Evolutionary conservation across 2,888 invertebrate genomes (phyloP), one percentile per base, ranked within the genome.

Genomic region (Luperina nickerlii): DNA sequence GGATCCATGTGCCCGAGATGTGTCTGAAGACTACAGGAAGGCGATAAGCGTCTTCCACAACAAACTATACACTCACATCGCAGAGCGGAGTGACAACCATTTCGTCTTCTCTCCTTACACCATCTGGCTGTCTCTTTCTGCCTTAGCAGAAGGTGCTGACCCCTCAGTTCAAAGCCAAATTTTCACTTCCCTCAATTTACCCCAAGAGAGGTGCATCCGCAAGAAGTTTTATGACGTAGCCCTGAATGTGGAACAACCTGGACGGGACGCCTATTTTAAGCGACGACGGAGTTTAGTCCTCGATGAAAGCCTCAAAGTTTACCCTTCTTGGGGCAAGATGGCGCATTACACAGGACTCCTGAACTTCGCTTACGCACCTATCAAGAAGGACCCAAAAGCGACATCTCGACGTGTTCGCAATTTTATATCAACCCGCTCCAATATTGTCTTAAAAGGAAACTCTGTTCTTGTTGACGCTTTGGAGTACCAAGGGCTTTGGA

Each of bases 401-500:
- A 84, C 87, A n/a, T 51, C 85, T 8, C 67, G 76, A 8, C 69
- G 42, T 6, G 74, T 91, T 7, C 81, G 78, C n/a, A 51, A 81
- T 0, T 70, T 90, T 8, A 67, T 89, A 27, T 69, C 71, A 5
- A 74, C 81, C 0, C 70, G 84, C 0, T 68, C 83, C 2, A 76
- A 82, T 9, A 78, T 87, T 18, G 70, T 74, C 15, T 32, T 90
- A 15, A 82, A 57, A 11, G 90, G 91, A 0, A 90, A 91, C 75
- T 91, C 92, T 0, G 62, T 89, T 2, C 48, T 92, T 1, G 42
- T 92, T 0, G 91, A 93, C n/a, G 77, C 88, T 0, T 84, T 92
- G 45, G 88, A 90, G 48, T 93, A 90, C 71, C 42, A 88, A 32
- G 90, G 87, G 2, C 72, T 92, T 27, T 92, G 92, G 92, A 90